phyloP scores from a whole-genome alignment of 2,888 invertebrate genomes.

The Orgyia antiqua region DNA sequence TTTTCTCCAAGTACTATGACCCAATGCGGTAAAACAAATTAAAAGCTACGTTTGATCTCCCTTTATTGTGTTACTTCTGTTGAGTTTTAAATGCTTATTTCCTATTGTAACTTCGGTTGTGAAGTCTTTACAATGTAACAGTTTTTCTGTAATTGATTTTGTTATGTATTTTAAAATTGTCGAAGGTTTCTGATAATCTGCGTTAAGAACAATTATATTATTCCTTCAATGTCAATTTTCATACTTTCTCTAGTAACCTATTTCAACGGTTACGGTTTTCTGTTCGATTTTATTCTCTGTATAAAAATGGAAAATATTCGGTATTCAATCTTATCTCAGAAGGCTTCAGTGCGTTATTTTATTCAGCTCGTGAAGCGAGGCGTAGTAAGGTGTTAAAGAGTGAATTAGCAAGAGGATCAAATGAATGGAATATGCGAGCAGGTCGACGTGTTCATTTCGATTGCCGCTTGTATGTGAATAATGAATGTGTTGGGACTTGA shows the following conservation, averaged over 20 bases:
- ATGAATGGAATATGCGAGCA: conserved; percentile 66
- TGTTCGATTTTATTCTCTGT: too few relatives aligned
- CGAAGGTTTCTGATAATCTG: too few relatives aligned
- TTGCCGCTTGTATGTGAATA: conserved; percentile 53
- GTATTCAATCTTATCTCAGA: conserved; percentile 51
- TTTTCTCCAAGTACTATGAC: conserved; percentile 31
- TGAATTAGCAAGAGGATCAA: conserved; percentile 64
- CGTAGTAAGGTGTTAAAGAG: conserved; percentile 73
- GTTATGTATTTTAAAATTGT: too few relatives aligned
- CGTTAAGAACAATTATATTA: too few relatives aligned
- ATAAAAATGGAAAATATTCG: too few relatives aligned
- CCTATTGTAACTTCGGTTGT: too few relatives aligned
- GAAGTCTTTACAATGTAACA: too few relatives aligned
- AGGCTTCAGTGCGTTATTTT: conserved; percentile 57
- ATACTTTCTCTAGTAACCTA: too few relatives aligned
- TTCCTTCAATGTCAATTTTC: too few relatives aligned
- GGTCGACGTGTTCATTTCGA: conserved; percentile 39
- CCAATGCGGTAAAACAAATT: conserved; percentile 29
- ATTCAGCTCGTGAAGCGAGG: conserved; percentile 64
- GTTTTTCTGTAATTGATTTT: too few relatives aligned
- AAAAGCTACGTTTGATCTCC: conserved; percentile 8
- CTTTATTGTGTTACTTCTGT: neutral
- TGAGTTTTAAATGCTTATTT: too few relatives aligned
- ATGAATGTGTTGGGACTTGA: conserved; percentile 48
- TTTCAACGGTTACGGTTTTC: too few relatives aligned